Evolutionary conservation across 2,888 invertebrate species (phyloP).

Genomic region (Troilus luridus): DNA sequence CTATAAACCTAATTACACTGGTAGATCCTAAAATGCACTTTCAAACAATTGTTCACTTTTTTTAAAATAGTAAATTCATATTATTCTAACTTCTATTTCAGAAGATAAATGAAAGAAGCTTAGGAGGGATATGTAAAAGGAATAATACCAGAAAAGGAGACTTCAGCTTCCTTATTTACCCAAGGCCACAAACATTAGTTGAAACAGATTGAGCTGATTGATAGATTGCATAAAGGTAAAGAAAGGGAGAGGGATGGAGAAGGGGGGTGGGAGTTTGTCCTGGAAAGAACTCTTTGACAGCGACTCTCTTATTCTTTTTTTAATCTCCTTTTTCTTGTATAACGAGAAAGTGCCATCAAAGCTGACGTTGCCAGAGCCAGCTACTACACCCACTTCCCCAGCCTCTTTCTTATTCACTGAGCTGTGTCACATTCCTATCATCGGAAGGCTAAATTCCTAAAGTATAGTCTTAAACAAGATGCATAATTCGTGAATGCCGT

Average conservation of each 20-base stretch:
- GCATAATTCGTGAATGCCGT: neutral
- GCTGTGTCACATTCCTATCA: neutral
- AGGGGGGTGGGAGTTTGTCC: neutral
- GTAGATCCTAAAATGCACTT: no score
- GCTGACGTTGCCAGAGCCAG: constrained; percentile 12
- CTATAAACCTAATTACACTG: no score
- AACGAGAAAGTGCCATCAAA: constrained; percentile 40
- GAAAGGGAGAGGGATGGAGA: neutral
- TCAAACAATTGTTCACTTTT: no score
- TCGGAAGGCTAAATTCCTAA: neutral
- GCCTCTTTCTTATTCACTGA: neutral
- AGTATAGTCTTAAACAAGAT: neutral
- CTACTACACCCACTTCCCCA: neutral
- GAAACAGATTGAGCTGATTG: constrained; percentile 44
- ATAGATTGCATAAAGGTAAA: constrained; percentile 38
- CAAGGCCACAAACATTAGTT: constrained; percentile 21
- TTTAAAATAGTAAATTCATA: no score
- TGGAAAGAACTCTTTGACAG: constrained; percentile 41
- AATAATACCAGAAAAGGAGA: neutral
- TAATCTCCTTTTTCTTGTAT: constrained; percentile 43
- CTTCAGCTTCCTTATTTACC: neutral
- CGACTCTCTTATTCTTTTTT: constrained; percentile 10
- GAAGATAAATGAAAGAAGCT: neutral
- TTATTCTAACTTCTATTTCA: neutral
- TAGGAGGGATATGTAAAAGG: neutral